Evolutionary conservation across 2,113 vertebrate species (phyloP).

Genomic region (Fulica atra): DNA sequence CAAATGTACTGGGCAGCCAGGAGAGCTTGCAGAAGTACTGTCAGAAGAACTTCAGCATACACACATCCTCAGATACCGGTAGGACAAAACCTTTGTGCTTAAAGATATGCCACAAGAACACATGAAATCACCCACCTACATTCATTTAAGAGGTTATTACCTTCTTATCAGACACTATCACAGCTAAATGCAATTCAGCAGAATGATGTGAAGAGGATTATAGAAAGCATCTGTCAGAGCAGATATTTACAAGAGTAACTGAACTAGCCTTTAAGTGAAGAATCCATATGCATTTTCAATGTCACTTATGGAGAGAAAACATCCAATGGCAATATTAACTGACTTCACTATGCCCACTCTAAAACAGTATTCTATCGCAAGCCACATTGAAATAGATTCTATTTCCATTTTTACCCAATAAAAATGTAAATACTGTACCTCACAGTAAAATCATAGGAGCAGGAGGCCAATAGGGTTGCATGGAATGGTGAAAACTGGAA

Average conservation of each 20-base stretch:
- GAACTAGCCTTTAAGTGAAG: neutral
- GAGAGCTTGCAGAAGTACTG: neutral
- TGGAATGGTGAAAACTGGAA: slow-evolving; percentile 94
- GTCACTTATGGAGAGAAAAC: neutral
- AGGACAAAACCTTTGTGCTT: neutral
- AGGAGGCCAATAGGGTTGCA: slow-evolving; percentile 84
- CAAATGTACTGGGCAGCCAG: neutral
- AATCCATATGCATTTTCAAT: neutral
- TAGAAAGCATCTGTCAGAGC: slow-evolving; percentile 12
- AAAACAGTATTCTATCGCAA: neutral
- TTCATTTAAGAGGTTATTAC: neutral
- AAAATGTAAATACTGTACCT: slow-evolving; percentile 80
- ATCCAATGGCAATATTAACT: neutral
- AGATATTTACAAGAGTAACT: neutral
- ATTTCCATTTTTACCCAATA: neutral
- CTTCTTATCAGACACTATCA: neutral
- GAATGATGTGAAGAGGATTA: neutral
- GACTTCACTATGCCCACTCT: neutral
- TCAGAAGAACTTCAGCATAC: neutral
- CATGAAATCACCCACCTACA: neutral
- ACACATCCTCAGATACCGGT: neutral
- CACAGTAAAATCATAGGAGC: slow-evolving; percentile 97
- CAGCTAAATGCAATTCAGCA: neutral
- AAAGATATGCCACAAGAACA: neutral
- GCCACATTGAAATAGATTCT: neutral